Percentiles rank a stretch among this genome's conserved stretches.
Evolutionary conservation across 2,113 vertebrate species (phyloP).

Genomic region (Salvelinus namaycush): DNA sequence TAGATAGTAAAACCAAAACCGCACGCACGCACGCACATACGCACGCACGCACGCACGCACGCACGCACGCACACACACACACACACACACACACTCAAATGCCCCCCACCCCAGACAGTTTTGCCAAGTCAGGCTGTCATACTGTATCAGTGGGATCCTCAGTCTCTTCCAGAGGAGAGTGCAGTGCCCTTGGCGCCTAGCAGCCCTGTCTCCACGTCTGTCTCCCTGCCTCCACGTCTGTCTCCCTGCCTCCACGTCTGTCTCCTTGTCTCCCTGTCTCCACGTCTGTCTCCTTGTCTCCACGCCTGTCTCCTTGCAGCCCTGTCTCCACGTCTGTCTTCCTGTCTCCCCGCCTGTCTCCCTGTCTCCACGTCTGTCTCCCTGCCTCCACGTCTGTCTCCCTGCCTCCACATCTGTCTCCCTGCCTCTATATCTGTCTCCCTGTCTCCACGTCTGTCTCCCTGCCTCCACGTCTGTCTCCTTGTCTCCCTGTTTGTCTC

Average conservation of each 20-base stretch:
- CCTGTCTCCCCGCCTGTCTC: not conserved
- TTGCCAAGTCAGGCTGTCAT: not conserved
- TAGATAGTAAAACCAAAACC: too few relatives aligned
- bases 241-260: not conserved
- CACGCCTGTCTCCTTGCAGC: too few relatives aligned
- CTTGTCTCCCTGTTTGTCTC: not conserved
- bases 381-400: conserved; percentile 10
- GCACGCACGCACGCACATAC: not conserved
- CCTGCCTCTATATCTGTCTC: not conserved
- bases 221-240: not conserved
- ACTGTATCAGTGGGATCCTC: not conserved
- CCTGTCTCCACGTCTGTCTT: not conserved
- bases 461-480: not conserved
- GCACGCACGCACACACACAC: not conserved
- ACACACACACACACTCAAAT: not conserved
- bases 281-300: conserved; percentile 17
- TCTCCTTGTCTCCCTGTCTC: too few relatives aligned
- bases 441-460: not conserved
- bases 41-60: not conserved
- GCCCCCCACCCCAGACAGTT: not conserved
- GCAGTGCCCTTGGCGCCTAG: not conserved
- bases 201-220: not conserved
- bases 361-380: too few relatives aligned
- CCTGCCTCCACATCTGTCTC: not conserved
- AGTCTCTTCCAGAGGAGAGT: not conserved